phyloP scores from a whole-genome alignment of 1,140 invertebrate species.

The Trichonephila inaurata region DNA sequence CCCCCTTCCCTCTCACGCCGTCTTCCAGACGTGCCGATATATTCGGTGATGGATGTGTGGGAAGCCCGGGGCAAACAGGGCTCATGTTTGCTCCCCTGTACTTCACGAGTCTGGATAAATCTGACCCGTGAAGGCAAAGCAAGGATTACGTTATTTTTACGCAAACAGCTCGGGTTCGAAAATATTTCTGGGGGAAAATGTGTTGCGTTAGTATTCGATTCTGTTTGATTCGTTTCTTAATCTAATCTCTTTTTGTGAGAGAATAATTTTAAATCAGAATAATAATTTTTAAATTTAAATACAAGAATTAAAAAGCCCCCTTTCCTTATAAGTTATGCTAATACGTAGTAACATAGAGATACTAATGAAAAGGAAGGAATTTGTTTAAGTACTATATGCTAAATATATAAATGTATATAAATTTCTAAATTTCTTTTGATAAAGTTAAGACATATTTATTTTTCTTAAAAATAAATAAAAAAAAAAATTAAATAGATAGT shows the following conservation, averaged over 20 bases:
- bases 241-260: not conserved
- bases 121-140: slow-evolving; percentile 3
- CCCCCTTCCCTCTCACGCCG: not conserved
- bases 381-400: too few species aligned
- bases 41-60: slow-evolving; percentile 42
- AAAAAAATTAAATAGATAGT: too few species aligned
- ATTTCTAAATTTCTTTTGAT: too few species aligned
- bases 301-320: too few species aligned
- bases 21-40: not conserved
- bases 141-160: not conserved
- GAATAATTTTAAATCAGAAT: not conserved
- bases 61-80: slow-evolving; percentile 39
- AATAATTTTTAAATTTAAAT: not conserved
- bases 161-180: not conserved
- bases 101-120: slow-evolving; percentile 1
- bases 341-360: too few species aligned
- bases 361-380: too few species aligned
- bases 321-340: too few species aligned
- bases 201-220: not conserved
- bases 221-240: not conserved
- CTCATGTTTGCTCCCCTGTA: slow-evolving; percentile 20
- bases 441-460: too few species aligned
- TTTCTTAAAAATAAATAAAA: too few species aligned
- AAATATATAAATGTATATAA: too few species aligned
- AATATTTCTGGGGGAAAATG: not conserved